Evolutionary conservation across 2,888 invertebrate species (phyloP).

Genomic region (Conus canariensis): DNA sequence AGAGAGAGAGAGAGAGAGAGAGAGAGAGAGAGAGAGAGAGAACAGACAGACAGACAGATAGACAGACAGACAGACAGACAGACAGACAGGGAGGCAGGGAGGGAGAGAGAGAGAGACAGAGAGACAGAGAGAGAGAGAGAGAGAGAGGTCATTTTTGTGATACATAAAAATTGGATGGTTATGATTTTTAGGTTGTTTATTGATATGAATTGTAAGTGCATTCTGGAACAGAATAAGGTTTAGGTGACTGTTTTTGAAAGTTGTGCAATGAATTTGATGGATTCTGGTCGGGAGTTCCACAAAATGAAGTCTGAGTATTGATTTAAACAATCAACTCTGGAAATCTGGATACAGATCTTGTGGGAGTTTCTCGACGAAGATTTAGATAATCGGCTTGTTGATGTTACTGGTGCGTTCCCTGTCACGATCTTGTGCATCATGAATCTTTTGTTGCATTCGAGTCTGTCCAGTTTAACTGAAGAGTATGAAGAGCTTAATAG

Average conservation of each 20-base stretch:
- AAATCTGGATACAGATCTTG: background rate
- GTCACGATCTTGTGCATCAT: background rate
- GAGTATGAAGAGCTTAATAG: too few relatives aligned
- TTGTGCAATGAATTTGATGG: background rate
- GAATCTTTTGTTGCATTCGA: too few relatives aligned
- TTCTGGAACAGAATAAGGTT: too few relatives aligned
- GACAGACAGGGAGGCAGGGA: background rate
- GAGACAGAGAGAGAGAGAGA: background rate
- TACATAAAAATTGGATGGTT: too few relatives aligned
- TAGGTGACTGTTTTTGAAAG: too few relatives aligned
- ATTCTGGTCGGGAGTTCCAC: background rate
- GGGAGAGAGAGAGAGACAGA: background rate
- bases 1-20: background rate
- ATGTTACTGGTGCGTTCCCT: too few relatives aligned
- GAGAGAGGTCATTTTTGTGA: too few relatives aligned
- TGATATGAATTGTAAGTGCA: too few relatives aligned
- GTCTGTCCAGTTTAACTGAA: too few relatives aligned
- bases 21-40: constrained; percentile 8
- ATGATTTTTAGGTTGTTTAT: too few relatives aligned
- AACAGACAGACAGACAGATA: background rate
- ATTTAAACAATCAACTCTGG: background rate
- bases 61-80: background rate
- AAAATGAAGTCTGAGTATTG: background rate
- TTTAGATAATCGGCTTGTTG: too few relatives aligned
- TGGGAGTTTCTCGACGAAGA: background rate